Percentiles rank a stretch among this genome's conserved stretches.
phyloP scores from a whole-genome alignment of 2,888 invertebrate genomes.

The Trypoxylon attenuatum region DNA sequence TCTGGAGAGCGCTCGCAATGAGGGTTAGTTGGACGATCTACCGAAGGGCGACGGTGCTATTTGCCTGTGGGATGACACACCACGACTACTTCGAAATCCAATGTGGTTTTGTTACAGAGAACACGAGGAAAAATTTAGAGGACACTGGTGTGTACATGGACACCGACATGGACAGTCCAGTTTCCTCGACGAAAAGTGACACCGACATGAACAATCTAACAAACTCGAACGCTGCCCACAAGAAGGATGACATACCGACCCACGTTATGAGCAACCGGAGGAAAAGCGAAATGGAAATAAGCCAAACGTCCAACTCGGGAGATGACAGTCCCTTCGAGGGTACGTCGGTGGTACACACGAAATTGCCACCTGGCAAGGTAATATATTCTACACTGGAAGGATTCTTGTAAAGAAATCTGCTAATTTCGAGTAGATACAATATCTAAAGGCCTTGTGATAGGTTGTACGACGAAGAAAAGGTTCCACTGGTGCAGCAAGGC shows the following conservation, averaged over 20 bases:
- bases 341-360: slow-evolving; percentile 79
- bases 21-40: slow-evolving; percentile 47
- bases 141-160: slow-evolving; percentile 45
- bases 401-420: too few species aligned
- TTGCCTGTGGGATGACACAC: background rate
- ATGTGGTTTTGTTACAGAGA: slow-evolving; percentile 14
- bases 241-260: slow-evolving; percentile 37
- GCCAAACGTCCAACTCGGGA: slow-evolving; percentile 74
- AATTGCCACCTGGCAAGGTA: slow-evolving; percentile 84
- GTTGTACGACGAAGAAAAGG: slow-evolving; percentile 80
- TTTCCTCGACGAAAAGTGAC: slow-evolving; percentile 51
- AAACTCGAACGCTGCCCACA: slow-evolving; percentile 9
- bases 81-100: background rate
- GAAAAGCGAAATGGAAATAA: slow-evolving; percentile 65
- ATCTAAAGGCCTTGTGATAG: slow-evolving; percentile 65
- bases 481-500: slow-evolving; percentile 70
- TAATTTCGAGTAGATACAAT: background rate
- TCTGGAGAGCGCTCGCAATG: slow-evolving; percentile 44
- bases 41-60: background rate
- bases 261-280: slow-evolving; percentile 40
- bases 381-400: background rate
- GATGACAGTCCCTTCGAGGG: slow-evolving; percentile 79
- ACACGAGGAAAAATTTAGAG: slow-evolving; percentile 49
- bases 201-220: slow-evolving; percentile 28
- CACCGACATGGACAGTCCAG: slow-evolving; percentile 46